Evolutionary conservation across 2,797 vertebrate species (phyloP), one percentile per base, ranked within the genome.

Genomic region (Moxostoma hubbsi): DNA sequence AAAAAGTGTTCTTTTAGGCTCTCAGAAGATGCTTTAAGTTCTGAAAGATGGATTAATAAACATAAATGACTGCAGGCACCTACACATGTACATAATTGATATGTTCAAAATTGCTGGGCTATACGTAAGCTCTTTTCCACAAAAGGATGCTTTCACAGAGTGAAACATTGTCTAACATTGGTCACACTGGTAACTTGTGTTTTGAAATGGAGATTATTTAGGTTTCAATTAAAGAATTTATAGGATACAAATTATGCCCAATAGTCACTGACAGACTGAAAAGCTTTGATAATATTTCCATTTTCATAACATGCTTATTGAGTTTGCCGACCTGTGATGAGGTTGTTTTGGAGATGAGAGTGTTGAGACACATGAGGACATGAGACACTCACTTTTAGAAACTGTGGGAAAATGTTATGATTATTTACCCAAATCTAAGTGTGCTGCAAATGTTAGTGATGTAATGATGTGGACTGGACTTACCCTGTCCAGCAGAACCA

Each of bases 331-430:
- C 11, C 49, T 62, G 53, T 49, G 9, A 2, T 1, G 55, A 72
- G 11, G 62, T 57, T 68, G 75, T 62, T 76, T 74, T 51, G 73
- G 70, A 68, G 64, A 65, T 81, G 67, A n/a, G 66, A 86, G 75
- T 87, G 64, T 46, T 46, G 85, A 83, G 62, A 85, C 75, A 85
- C 87, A 89, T 15, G 85, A 84, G 82, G 88, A 68, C n/a, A 82
- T 86, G 73, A 63, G 82, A 61, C 45, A 67, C 13, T 51, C 82
- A 16, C 46, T 72, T 85, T 86, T 79, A 74, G 80, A 86, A 50
- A 50, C 90, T 93, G 80, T 85, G 84, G 85, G 59, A 3, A 36
- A 36, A 36, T 36, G 36, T 13, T 73, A 36, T 18, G 45, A 68
- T 64, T 46, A 84, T 24, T 9, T 65, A 61, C 0, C 6, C n/a